phyloP scores from a whole-genome alignment of 2,797 vertebrate genomes.

The Setipinna tenuifilis region DNA sequence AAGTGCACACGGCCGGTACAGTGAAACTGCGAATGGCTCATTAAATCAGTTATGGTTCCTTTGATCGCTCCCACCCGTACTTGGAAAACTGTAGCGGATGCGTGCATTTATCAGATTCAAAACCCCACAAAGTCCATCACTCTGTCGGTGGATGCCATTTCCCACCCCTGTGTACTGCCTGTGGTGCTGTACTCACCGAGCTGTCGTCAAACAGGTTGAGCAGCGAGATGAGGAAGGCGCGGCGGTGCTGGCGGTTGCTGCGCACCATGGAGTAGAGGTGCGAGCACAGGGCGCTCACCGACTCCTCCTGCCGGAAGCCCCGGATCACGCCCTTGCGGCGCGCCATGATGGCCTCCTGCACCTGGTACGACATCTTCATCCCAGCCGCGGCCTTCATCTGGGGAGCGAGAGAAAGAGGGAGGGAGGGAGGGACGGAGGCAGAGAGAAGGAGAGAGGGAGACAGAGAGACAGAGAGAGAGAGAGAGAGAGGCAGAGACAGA shows the following conservation, averaged over 20 bases:
- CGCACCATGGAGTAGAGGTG: slow-evolving; percentile 95
- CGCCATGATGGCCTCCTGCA: slow-evolving; percentile 88
- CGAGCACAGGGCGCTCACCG: slow-evolving; percentile 84
- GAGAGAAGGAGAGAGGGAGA: too few species aligned
- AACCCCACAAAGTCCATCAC: too few species aligned
- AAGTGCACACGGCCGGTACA: too few species aligned
- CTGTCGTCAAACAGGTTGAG: slow-evolving; percentile 98
- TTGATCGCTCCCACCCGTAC: too few species aligned
- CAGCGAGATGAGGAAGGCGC: slow-evolving; percentile 94
- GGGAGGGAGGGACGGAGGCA: too few species aligned
- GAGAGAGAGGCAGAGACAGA: too few species aligned
- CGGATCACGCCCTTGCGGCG: slow-evolving; percentile 83
- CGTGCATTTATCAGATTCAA: too few species aligned
- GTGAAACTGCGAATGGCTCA: too few species aligned
- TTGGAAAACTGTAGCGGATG: too few species aligned
- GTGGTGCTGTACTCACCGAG: slow-evolving; percentile 78
- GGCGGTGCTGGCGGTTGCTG: slow-evolving; percentile 90
- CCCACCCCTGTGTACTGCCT: neutral
- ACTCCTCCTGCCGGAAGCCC: slow-evolving; percentile 92
- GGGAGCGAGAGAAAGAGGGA: neutral
- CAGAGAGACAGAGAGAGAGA: neutral
- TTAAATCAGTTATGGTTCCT: too few species aligned
- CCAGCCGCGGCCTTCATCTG: slow-evolving; percentile 99
- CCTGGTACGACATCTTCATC: slow-evolving; percentile 98
- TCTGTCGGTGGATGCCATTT: neutral